phyloP scores from a whole-genome alignment of 2,888 invertebrate genomes.

The Sarcophaga variegata region DNA sequence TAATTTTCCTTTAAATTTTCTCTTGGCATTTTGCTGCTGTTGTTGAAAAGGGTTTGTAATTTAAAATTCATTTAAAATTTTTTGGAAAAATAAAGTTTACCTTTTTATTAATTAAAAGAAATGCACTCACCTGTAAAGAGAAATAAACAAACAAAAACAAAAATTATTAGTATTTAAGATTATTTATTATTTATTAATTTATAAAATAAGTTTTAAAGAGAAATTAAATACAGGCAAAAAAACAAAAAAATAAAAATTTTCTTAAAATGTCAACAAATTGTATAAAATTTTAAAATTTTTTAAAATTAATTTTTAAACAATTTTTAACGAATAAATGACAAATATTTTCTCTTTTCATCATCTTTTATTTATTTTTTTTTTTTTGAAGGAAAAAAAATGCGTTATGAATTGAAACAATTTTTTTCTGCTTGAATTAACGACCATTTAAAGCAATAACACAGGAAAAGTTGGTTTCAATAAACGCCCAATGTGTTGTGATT shows the following conservation, averaged over 20 bases:
- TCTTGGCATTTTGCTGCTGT: not conserved
- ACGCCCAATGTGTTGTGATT: not conserved
- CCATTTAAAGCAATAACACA: constrained; percentile 7
- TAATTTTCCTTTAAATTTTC: not conserved
- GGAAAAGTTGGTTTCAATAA: constrained; percentile 18
- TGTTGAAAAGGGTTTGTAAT: not conserved
- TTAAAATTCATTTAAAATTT: not conserved
- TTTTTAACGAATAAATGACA: constrained; percentile 9
- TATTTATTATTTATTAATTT: not conserved
- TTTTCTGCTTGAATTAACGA: constrained; percentile 27
- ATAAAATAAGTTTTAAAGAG: not conserved
- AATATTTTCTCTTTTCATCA: not conserved
- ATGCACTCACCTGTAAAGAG: constrained; percentile 38
- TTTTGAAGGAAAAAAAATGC: not conserved
- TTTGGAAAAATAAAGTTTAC: constrained; percentile 5
- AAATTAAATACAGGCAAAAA: not conserved
- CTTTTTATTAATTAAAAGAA: constrained; percentile 19
- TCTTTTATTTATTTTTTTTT: not conserved
- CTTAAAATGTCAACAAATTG: constrained; percentile 13
- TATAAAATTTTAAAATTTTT: constrained; percentile 6
- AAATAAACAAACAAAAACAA: constrained; percentile 8
- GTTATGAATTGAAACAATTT: not conserved
- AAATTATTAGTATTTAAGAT: not conserved
- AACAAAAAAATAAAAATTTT: not conserved
- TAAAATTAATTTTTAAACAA: constrained; percentile 29